A percentile compares a stretch with the other conserved stretches of the same genome.
Conservation (phyloP, 2,888 invertebrate genomes). For the Drosophila greeni region DNA sequence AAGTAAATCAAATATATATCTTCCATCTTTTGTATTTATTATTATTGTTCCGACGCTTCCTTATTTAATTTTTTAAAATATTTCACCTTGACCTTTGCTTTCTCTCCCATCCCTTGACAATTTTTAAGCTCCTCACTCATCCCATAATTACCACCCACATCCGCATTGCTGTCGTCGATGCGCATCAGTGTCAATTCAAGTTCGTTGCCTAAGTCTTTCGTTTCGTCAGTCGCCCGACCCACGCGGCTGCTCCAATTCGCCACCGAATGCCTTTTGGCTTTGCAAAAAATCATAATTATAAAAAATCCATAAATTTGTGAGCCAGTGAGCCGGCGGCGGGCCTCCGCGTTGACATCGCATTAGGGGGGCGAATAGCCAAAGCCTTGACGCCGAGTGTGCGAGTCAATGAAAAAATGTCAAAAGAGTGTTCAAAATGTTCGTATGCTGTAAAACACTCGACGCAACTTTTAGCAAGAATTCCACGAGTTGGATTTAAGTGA, state of each 20-base stretch:
- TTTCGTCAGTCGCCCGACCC: constrained; percentile 29
- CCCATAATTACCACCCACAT: constrained; percentile 1
- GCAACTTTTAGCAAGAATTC: constrained; percentile 59
- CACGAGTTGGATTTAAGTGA: constrained; percentile 60
- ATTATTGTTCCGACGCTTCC: background rate
- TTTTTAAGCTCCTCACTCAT: background rate
- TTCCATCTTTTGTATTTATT: background rate
- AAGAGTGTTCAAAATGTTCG: constrained; percentile 29
- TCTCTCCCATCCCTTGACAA: background rate
- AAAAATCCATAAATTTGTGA: constrained; percentile 2
- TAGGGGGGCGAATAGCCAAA: constrained; percentile 24
- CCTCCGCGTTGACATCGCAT: constrained; percentile 25
- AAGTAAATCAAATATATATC: background rate
- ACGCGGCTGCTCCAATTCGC: constrained; percentile 38
- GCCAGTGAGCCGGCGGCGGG: constrained; percentile 4
- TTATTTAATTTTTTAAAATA: too few species aligned
- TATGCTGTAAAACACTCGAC: constrained; percentile 57
- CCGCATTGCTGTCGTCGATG: constrained; percentile 12
- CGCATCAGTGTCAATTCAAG: constrained; percentile 45
- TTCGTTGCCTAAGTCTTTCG: constrained; percentile 68
- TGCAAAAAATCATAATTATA: constrained; percentile 27
- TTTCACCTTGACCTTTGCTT: background rate
- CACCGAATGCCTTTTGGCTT: constrained; percentile 6
- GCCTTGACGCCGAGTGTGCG: constrained; percentile 27
- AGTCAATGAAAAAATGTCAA: constrained; percentile 33